Base-by-base conservation (phyloP, 2,113 vertebrate genomes). In the Nesogale talazaci region DNA sequence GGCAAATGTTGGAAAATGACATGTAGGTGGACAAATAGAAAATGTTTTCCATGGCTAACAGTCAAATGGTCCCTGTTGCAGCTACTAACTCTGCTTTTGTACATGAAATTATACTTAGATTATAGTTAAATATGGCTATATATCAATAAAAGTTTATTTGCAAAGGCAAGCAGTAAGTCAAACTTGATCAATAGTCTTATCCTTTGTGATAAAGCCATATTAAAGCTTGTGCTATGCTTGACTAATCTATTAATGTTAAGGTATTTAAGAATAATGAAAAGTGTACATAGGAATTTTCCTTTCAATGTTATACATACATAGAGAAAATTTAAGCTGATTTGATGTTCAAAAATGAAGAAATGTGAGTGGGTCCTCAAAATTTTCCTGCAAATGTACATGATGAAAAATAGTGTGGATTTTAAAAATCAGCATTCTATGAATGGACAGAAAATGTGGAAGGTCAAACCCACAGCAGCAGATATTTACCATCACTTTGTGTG, bases 121-220 rank as follows among this genome's bases (percentile, higher is more conserved):
- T 59, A 34, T 57, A 34, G 16, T n/a, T 77, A 29, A 88, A 82
- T 29, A 15, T 40, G 7, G 1, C 27, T 80, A 25, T 70, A 17
- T 63, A 78, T 61, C 16, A 86, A 65, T 83, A 63, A 75, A 87
- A 78, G 14, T 89, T 92, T 63, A 76, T 89, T 94, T 87, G 78
- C 23, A 82, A 70, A 89, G 88, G 27, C 11, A 83, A 52, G 31
- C n/a, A 70, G 8, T 17, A 12, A 6, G 31, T 14, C 70, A 82
- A 16, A 42, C 36, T 20, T 81, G 69, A 65, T 15, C 3, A 42
- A 57, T 2, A 61, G 11, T 0, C 79, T 84, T 84, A 52, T 4
- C 1, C 11, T 20, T 52, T 80, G 88, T n/a, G 81, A 23, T 36
- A 84, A 94, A 90, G 12, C 2, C 40, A 83, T 31, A 14, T 63